Conservation (phyloP, 2,888 invertebrate species). For the Diarsia rubi region DNA sequence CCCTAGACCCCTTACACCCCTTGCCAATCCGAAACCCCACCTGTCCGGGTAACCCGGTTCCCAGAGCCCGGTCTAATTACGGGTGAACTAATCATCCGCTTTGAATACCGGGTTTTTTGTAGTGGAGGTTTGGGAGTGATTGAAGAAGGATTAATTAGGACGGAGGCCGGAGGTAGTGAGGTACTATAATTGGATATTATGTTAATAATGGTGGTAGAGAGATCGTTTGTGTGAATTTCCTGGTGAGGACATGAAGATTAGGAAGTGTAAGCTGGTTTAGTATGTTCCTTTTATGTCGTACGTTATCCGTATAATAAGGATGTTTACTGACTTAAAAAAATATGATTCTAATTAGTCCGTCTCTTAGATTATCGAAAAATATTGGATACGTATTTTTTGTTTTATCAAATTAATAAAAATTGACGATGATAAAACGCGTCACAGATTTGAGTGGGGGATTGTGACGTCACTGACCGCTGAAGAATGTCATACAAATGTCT, state of each 20-base stretch:
- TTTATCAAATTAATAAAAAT: no score
- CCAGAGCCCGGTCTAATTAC: constrained; percentile 57
- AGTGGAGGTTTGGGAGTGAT: constrained; percentile 29
- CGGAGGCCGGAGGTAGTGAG: not conserved
- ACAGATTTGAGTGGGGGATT: no score
- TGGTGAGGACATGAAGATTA: not conserved
- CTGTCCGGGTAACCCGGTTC: constrained; percentile 63
- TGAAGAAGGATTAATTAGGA: constrained; percentile 47
- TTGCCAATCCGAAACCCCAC: constrained; percentile 44
- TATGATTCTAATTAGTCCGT: no score
- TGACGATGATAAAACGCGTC: no score
- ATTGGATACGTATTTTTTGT: no score
- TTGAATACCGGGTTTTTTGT: constrained; percentile 52
- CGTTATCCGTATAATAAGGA: not conserved
- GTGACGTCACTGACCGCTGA: no score
- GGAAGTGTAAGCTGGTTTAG: not conserved
- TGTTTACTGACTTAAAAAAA: no score
- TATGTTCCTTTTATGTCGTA: not conserved
- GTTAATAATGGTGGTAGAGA: constrained; percentile 4
- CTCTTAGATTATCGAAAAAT: no score
- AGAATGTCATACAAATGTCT: no score
- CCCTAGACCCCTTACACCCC: constrained; percentile 3
- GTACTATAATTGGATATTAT: constrained; percentile 7
- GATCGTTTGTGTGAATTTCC: not conserved
- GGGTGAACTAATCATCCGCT: constrained; percentile 54